Evolutionary conservation across 2,888 invertebrate species (phyloP).

Genomic region (Tromatobia lineatoria): DNA sequence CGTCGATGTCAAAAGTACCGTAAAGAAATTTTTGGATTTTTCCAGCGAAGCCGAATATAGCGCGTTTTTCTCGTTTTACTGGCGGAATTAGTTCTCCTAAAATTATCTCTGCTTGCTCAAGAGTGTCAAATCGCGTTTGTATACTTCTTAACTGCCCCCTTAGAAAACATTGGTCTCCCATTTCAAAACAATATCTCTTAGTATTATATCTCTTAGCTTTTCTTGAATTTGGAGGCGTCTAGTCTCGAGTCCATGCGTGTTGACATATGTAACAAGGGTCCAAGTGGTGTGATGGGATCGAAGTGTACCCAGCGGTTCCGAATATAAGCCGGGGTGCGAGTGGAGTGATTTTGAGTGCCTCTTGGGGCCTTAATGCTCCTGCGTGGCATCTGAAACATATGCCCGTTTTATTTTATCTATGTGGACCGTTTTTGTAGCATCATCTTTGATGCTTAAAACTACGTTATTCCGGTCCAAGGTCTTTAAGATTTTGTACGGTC

Average conservation of each 20-base stretch:
- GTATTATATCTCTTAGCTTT: neutral
- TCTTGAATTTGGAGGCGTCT: neutral
- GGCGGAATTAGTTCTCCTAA: neutral
- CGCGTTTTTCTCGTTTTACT: neutral
- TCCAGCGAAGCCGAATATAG: neutral
- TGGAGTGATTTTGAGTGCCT: constrained; percentile 10
- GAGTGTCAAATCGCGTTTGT: constrained; percentile 4
- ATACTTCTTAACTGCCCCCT: constrained; percentile 11
- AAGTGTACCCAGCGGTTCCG: neutral
- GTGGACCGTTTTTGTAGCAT: neutral
- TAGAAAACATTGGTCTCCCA: neutral
- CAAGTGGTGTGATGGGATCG: constrained; percentile 12
- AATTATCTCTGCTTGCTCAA: neutral
- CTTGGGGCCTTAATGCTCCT: neutral
- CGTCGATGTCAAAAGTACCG: neutral
- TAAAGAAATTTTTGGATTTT: constrained; percentile 1
- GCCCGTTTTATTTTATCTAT: neutral
- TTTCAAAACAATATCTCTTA: neutral
- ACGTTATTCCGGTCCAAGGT: neutral
- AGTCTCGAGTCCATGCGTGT: constrained; percentile 6
- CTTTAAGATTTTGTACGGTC: neutral
- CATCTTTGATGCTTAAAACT: neutral
- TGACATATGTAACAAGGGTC: constrained; percentile 24
- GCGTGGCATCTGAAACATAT: constrained; percentile 5
- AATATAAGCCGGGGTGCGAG: neutral